Evolutionary conservation across 2,113 vertebrate genomes (phyloP), one percentile per base, ranked within the genome.

Genomic region (Pipra filicauda): DNA sequence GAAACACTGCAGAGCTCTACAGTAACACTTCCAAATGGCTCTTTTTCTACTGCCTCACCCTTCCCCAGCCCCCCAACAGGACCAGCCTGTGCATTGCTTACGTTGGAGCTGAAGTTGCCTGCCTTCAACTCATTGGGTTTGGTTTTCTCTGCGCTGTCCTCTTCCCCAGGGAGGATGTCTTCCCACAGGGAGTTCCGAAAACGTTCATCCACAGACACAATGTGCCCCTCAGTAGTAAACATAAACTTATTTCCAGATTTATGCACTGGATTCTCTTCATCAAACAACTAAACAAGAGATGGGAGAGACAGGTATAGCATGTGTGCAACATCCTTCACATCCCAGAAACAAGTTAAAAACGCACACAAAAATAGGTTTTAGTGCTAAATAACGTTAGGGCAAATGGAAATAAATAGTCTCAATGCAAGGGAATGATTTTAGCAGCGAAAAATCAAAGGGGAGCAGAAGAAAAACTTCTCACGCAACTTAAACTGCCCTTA

Each of bases 161-260:
- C 97, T 44, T 97, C 97, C 41, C 96, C 98, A 5, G 98, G 97
- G 44, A 98, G 98, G 88, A 98, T 89, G 70, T 99, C 98, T 18
- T 98, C 98, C 99, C 99, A 99, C 65, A 98, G 97, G 3, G 98
- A 99, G 95, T 97, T 98, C 78, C 99, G 98, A 80, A 99, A 99
- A 15, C 98, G 99, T 41, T 96, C 97, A 58, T 99, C 99, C 96
- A 99, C 98, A 5, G 99, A 99, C 81, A 99, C 97, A 2, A 99
- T n/a, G 24, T 99, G 99, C 18, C 99, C 99, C 97, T 99, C 99
- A 4, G 99, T 99, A 39, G 99, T 99, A 95, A 99, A 99, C 98
- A 99, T 98, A 94, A 99, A 99, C 89, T 98, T 99, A 92, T 98
- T 99, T 67, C 99, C 99, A 30, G 98, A 99, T 86, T 97, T 98